phyloP scores from a whole-genome alignment of 2,113 vertebrate species.

The Xyliphius kryptos region DNA sequence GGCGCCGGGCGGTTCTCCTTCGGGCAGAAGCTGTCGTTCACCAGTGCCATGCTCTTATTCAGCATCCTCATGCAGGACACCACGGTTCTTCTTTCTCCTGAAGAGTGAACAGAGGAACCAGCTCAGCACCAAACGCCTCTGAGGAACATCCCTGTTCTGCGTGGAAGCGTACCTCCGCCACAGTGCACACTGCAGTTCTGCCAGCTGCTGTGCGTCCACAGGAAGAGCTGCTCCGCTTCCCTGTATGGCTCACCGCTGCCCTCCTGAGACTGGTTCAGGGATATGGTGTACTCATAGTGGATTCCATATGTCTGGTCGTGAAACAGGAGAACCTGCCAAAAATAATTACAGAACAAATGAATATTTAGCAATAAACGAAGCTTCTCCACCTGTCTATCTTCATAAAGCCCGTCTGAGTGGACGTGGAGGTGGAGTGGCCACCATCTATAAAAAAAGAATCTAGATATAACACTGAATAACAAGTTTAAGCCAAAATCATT shows the following conservation, averaged over 20 bases:
- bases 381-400: too few relatives aligned
- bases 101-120: slow-evolving; percentile 11
- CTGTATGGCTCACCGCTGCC: slow-evolving; percentile 61
- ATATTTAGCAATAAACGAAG: too few relatives aligned
- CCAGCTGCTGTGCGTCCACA: slow-evolving; percentile 96
- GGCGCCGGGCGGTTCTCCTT: slow-evolving; percentile 73
- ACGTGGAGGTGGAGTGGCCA: too few relatives aligned
- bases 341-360: neutral
- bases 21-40: slow-evolving; percentile 79
- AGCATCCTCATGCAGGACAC: slow-evolving; percentile 84
- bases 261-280: slow-evolving; percentile 76
- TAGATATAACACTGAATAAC: too few relatives aligned
- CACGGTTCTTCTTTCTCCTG: slow-evolving; percentile 82
- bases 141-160: too few relatives aligned
- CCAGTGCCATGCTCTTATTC: slow-evolving; percentile 80
- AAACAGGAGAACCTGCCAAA: slow-evolving; percentile 82
- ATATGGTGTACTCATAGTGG: slow-evolving; percentile 94
- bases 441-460: too few relatives aligned
- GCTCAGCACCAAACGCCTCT: neutral
- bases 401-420: too few relatives aligned
- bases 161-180: slow-evolving; percentile 71
- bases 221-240: slow-evolving; percentile 78
- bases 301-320: slow-evolving; percentile 94
- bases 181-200: slow-evolving; percentile 87
- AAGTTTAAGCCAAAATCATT: too few relatives aligned